These are phyloP conservation scores for Drosophila cardini DNA, from an alignment of 1,140 invertebrate species.

Conservation along the genomic window DNA sequence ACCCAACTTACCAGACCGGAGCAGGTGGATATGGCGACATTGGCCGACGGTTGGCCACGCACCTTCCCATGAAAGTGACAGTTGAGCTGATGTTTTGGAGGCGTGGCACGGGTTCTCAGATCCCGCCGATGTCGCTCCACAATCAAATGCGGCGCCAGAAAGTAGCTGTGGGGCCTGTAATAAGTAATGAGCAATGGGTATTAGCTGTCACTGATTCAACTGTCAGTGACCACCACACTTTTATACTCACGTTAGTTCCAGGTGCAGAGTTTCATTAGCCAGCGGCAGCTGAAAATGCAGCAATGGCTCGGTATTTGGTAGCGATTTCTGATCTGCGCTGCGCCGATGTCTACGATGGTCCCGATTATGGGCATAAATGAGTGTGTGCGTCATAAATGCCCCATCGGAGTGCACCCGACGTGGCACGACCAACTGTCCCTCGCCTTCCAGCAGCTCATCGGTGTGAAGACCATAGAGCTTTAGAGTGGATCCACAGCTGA, in stretches of 20 bases:
- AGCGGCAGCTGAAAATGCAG: slow-evolving; percentile 87
- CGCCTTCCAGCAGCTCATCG: slow-evolving; percentile 84
- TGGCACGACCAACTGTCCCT: slow-evolving; percentile 87
- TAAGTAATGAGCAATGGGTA: slow-evolving; percentile 19
- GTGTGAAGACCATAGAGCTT: slow-evolving; percentile 85
- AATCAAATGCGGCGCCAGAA: slow-evolving; percentile 89
- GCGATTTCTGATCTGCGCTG: slow-evolving; percentile 7
- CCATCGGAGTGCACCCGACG: slow-evolving; percentile 86
- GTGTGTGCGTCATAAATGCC: slow-evolving; percentile 86
- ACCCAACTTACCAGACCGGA: slow-evolving; percentile 91
- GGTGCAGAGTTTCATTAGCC: slow-evolving; percentile 86
- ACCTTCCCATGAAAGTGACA: slow-evolving; percentile 92
- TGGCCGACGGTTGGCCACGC: slow-evolving; percentile 88
- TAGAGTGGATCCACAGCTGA: slow-evolving; percentile 18
- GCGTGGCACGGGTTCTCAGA: slow-evolving; percentile 85
- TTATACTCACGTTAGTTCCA: slow-evolving; percentile 84
- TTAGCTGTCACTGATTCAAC: slow-evolving; percentile 34
- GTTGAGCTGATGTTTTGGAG: slow-evolving; percentile 81
- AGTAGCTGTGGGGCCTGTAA: slow-evolving; percentile 87
- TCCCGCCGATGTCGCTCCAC: slow-evolving; percentile 89
- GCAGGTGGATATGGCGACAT: slow-evolving; percentile 91
- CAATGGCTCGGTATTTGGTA: slow-evolving; percentile 8
- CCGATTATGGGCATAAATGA: slow-evolving; percentile 85
- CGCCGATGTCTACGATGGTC: slow-evolving; percentile 70
- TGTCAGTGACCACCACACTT: not conserved